Evolutionary conservation across 1,140 invertebrate genomes (phyloP).

Genomic region (Drosophila tsacasi): DNA sequence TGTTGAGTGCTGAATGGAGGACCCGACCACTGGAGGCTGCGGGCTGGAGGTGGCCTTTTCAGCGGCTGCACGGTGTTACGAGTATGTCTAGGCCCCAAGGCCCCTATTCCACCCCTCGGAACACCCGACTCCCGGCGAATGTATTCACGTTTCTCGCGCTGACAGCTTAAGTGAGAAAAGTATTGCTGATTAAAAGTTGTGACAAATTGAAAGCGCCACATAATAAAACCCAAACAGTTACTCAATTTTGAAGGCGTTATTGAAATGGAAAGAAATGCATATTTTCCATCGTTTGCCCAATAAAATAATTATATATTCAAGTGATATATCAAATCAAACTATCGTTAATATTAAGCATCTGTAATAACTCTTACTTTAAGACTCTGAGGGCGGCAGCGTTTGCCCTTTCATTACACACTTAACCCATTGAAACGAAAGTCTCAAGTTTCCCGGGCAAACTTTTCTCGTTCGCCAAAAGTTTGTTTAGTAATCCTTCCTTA

Average conservation of each 20-base stretch:
- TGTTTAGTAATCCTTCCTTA: slow-evolving; percentile 20
- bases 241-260: not conserved
- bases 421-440: slow-evolving; percentile 21
- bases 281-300: not conserved
- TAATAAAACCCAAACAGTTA: not conserved
- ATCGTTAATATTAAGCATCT: not conserved
- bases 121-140: slow-evolving; percentile 18
- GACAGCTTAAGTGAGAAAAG: slow-evolving; percentile 82
- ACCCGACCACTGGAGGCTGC: slow-evolving; percentile 13
- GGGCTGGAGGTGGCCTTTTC: slow-evolving; percentile 50
- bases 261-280: not conserved
- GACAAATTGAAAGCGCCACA: slow-evolving; percentile 69
- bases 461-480: slow-evolving; percentile 50
- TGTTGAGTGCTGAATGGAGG: slow-evolving; percentile 3
- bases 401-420: slow-evolving; percentile 22
- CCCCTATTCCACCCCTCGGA: not conserved
- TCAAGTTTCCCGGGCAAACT: slow-evolving; percentile 35
- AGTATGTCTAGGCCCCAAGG: slow-evolving; percentile 17
- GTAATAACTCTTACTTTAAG: not conserved
- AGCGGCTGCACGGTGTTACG: slow-evolving; percentile 22
- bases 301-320: not conserved
- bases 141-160: slow-evolving; percentile 65
- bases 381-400: slow-evolving; percentile 1
- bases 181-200: slow-evolving; percentile 80
- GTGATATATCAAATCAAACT: not conserved